Evolutionary conservation across 2,113 vertebrate species (phyloP).

Genomic region (Xyrauchen texanus): DNA sequence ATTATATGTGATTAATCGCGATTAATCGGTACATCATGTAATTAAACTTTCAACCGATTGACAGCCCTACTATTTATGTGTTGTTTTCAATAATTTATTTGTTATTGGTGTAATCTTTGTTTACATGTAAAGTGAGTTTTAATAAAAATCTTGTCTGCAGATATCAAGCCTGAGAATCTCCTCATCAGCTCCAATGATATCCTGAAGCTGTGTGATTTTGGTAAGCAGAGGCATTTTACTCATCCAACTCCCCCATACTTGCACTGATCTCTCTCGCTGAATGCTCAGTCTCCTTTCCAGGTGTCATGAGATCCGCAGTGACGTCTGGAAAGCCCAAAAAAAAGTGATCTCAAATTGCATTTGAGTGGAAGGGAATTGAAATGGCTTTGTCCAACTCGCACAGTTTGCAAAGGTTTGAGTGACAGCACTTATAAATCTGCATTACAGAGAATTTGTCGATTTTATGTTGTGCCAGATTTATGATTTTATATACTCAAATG

Average conservation of each 20-base stretch:
- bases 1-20: no score
- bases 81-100: no score
- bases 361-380: conserved; percentile 5
- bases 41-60: no score
- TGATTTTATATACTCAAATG: not conserved
- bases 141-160: conserved; percentile 63
- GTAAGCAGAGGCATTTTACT: conserved; percentile 75
- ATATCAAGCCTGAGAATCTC: conserved; percentile 99
- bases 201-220: conserved; percentile 97
- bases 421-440: no score
- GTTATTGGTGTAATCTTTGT: no score
- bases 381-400: not conserved
- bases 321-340: conserved; percentile 5
- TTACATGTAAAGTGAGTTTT: not conserved
- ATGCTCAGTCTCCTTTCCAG: conserved; percentile 10
- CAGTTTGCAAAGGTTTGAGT: not conserved
- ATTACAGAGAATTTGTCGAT: no score
- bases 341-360: not conserved
- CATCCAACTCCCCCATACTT: conserved; percentile 30
- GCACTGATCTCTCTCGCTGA: conserved; percentile 61
- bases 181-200: conserved; percentile 96
- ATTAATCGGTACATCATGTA: no score
- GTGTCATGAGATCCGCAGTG: conserved; percentile 11
- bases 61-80: no score
- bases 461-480: not conserved